A percentile compares a stretch with the other conserved stretches of the same genome.
phyloP scores from a whole-genome alignment of 2,888 invertebrate species.

The Dicyrtoma fusca region DNA sequence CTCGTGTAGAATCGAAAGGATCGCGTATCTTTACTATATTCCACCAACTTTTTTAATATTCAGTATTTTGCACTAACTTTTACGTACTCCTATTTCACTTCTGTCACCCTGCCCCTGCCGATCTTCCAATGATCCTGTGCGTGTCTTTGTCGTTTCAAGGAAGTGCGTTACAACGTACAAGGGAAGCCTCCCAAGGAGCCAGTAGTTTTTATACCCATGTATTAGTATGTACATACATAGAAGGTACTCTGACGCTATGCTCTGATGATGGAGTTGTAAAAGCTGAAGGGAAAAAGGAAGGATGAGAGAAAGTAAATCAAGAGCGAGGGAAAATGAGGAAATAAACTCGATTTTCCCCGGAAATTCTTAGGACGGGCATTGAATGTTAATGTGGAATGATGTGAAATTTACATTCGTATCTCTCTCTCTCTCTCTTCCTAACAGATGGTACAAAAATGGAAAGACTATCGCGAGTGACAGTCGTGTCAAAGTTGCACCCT shows the following conservation, averaged over 20 bases:
- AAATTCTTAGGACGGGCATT: background rate
- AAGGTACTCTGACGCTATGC: background rate
- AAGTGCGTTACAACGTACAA: too few species aligned
- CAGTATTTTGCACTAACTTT: too few species aligned
- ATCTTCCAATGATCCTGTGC: too few species aligned
- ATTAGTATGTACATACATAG: background rate
- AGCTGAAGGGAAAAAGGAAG: background rate
- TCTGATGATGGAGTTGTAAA: background rate
- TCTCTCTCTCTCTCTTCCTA: constrained; percentile 2
- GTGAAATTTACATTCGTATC: background rate
- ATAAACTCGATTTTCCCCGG: constrained; percentile 5
- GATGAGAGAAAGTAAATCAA: constrained; percentile 12
- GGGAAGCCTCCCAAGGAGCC: background rate
- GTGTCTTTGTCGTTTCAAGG: too few species aligned
- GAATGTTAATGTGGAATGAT: background rate
- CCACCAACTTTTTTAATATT: too few species aligned
- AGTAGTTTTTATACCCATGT: too few species aligned
- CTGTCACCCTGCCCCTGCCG: too few species aligned
- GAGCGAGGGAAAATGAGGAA: constrained; percentile 22
- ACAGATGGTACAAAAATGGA: constrained; percentile 44
- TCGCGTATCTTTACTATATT: too few species aligned
- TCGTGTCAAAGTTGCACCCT: constrained; percentile 40
- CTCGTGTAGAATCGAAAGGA: too few species aligned
- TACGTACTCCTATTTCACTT: too few species aligned
- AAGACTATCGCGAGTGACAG: constrained; percentile 18